These are phyloP conservation scores for Drosophila anomelani DNA, from an alignment of 2,888 invertebrate genomes.

Conservation along the genomic window DNA sequence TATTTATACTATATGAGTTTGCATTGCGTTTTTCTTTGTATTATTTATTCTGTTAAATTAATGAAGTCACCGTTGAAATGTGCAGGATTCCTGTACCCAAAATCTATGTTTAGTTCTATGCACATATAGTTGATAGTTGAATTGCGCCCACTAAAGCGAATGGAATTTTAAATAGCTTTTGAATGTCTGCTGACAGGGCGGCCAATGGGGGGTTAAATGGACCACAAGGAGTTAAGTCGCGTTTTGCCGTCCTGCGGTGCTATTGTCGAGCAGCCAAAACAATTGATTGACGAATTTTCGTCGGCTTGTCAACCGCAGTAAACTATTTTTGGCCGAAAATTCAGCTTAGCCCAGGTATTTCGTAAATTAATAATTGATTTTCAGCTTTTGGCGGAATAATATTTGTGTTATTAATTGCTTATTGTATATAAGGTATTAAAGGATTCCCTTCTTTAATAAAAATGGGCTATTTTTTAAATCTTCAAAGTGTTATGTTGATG, in stretches of 20 bases:
- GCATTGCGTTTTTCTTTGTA: slow-evolving; percentile 26
- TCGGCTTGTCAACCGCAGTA: background rate
- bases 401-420: background rate
- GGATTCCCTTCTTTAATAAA: background rate
- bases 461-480: background rate
- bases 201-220: slow-evolving; percentile 3
- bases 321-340: background rate
- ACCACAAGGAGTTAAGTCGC: background rate
- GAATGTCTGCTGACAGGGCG: slow-evolving; percentile 43
- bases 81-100: slow-evolving; percentile 21
- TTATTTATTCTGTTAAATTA: slow-evolving; percentile 19
- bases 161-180: slow-evolving; percentile 60
- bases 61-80: slow-evolving; percentile 16
- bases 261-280: slow-evolving; percentile 8
- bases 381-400: background rate
- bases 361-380: background rate
- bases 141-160: slow-evolving; percentile 45
- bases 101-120: slow-evolving; percentile 19
- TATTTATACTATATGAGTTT: slow-evolving; percentile 14
- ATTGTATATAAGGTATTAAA: background rate
- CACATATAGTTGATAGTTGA: slow-evolving; percentile 19
- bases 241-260: slow-evolving; percentile 5
- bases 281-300: slow-evolving; percentile 18
- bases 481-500: background rate
- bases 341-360: background rate